Evolutionary conservation across 64 coral and sea anemone species (phyloP).

Genomic region (Actinia equina): DNA sequence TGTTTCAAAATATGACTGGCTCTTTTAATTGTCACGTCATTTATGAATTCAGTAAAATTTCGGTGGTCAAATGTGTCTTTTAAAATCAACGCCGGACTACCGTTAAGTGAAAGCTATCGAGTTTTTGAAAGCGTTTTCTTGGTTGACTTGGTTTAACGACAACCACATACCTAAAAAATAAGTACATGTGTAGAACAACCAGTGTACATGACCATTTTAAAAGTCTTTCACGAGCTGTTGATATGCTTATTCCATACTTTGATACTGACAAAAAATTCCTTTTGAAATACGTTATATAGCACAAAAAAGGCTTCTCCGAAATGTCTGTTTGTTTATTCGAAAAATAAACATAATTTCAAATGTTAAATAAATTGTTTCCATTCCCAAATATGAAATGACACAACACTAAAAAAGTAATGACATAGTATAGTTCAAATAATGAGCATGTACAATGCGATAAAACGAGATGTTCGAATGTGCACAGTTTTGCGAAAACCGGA

Average conservation of each 20-base stretch:
- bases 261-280: neutral
- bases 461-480: neutral
- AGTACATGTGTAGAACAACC: neutral
- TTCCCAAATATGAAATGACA: neutral
- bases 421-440: neutral
- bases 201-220: neutral
- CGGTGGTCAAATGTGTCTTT: neutral
- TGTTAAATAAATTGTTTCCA: neutral
- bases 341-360: neutral
- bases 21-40: neutral
- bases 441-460: neutral
- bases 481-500: constrained; percentile 16
- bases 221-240: neutral
- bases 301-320: neutral
- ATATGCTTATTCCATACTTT: neutral
- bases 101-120: neutral
- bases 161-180: neutral
- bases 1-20: neutral
- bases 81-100: neutral
- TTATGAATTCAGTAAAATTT: neutral
- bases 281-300: neutral
- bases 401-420: neutral
- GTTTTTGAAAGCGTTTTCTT: neutral
- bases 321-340: neutral
- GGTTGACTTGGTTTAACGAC: neutral